phyloP scores from a whole-genome alignment of 2,797 vertebrate species.

The Chaenodraco wilsoni region DNA sequence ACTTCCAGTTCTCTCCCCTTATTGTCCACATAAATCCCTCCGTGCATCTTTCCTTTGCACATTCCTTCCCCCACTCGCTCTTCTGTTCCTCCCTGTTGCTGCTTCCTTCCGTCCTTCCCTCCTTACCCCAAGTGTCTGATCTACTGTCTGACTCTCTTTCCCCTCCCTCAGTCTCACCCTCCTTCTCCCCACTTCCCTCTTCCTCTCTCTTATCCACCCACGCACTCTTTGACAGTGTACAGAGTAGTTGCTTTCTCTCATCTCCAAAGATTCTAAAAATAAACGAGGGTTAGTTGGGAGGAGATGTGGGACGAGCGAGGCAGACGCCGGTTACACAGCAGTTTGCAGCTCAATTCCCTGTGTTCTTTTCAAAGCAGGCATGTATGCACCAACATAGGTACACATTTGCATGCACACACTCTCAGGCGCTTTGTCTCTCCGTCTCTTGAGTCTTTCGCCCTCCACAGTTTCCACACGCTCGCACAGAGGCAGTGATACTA shows the following conservation, averaged over 20 bases:
- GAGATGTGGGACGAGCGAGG: constrained; percentile 40
- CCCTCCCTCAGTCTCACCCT: constrained; percentile 44
- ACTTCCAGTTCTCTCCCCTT: constrained; percentile 40
- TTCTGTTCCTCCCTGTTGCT: constrained; percentile 47
- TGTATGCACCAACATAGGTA: constrained; percentile 29
- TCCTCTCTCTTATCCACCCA: constrained; percentile 65
- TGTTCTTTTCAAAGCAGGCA: constrained; percentile 37
- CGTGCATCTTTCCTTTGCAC: constrained; percentile 41
- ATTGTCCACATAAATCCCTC: constrained; percentile 60
- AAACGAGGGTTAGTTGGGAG: constrained; percentile 60
- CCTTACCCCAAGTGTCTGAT: constrained; percentile 57
- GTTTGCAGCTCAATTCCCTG: constrained; percentile 60
- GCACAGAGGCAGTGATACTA: constrained; percentile 21
- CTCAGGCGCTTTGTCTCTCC: constrained; percentile 19
- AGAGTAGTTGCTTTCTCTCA: constrained; percentile 78
- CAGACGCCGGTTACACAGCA: constrained; percentile 73
- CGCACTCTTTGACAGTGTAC: constrained; percentile 77
- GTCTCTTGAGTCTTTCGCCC: constrained; percentile 43
- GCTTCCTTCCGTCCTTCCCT: constrained; percentile 46
- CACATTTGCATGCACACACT: constrained; percentile 36
- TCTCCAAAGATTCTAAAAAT: constrained; percentile 83
- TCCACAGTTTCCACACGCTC: constrained; percentile 34
- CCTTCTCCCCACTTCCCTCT: constrained; percentile 34
- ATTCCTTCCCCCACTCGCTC: constrained; percentile 34
- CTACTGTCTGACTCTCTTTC: constrained; percentile 56